Percentiles rank a stretch among this genome's conserved stretches.
These are phyloP conservation scores for Erpetoichthys calabaricus DNA, from an alignment of 2,797 vertebrate species.

Conservation along the genomic window DNA sequence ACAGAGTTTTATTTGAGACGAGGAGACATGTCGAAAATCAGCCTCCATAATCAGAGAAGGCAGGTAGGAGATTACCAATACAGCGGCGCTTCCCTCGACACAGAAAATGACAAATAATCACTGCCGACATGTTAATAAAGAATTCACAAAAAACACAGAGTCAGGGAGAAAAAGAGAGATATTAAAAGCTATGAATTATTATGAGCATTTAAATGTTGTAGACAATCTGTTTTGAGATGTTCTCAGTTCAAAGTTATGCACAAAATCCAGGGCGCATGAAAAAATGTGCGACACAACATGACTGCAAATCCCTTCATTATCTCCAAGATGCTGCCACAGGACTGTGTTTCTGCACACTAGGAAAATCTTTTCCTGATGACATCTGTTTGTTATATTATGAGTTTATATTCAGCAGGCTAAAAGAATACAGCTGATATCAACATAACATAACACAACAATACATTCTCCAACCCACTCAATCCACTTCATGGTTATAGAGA, in stretches of 20 bases:
- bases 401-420: conserved; percentile 41
- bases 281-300: conserved; percentile 32
- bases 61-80: background rate
- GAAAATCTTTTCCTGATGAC: conserved; percentile 16
- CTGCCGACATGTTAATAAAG: conserved; percentile 1
- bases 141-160: conserved; percentile 1
- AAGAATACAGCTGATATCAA: too few species aligned
- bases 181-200: conserved; percentile 2
- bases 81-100: background rate
- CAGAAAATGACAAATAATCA: background rate
- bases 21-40: too few species aligned
- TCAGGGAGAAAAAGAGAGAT: background rate
- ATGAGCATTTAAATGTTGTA: conserved; percentile 14
- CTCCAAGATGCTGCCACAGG: conserved; percentile 21
- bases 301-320: conserved; percentile 36
- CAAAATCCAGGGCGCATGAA: conserved; percentile 30
- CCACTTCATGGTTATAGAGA: too few species aligned
- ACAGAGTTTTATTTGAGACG: too few species aligned
- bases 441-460: too few species aligned
- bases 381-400: conserved; percentile 34
- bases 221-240: conserved; percentile 17
- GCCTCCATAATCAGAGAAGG: background rate
- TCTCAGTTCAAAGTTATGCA: conserved; percentile 21
- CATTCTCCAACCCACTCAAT: too few species aligned
- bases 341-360: background rate